phyloP scores from a whole-genome alignment of 2,797 vertebrate species.

The Nyctalus aviator region DNA sequence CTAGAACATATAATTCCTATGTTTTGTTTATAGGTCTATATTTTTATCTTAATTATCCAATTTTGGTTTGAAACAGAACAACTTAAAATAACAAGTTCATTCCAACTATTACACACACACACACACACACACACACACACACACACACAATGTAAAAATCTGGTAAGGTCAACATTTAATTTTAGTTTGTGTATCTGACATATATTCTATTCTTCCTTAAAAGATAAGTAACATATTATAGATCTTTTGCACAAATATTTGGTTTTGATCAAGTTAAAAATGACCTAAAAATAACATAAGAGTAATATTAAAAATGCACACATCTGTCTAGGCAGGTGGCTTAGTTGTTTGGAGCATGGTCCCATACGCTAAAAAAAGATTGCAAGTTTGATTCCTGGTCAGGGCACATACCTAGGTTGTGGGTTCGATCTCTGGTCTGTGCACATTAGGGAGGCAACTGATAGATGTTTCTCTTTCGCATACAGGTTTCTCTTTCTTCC shows the following conservation, averaged over 20 bases:
- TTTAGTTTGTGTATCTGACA: neutral
- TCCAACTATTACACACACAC: neutral
- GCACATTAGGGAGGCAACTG: neutral
- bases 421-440: no score
- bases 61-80: neutral
- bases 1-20: neutral
- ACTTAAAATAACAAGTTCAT: neutral
- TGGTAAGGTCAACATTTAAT: neutral
- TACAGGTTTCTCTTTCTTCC: neutral
- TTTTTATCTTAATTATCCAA: conserved; percentile 20
- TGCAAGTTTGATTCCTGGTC: neutral
- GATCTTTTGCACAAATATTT: neutral
- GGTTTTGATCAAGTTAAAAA: neutral
- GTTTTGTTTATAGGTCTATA: neutral
- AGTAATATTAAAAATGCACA: neutral
- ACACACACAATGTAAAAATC: neutral
- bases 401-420: neutral
- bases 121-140: neutral
- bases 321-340: neutral
- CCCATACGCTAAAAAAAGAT: neutral
- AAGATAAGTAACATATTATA: neutral
- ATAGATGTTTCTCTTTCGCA: neutral
- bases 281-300: neutral
- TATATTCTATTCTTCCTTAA: neutral
- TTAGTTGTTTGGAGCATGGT: neutral